These are phyloP conservation scores for Vandiemenella viatica DNA, from an alignment of 2,888 invertebrate species.

Conservation along the genomic window DNA sequence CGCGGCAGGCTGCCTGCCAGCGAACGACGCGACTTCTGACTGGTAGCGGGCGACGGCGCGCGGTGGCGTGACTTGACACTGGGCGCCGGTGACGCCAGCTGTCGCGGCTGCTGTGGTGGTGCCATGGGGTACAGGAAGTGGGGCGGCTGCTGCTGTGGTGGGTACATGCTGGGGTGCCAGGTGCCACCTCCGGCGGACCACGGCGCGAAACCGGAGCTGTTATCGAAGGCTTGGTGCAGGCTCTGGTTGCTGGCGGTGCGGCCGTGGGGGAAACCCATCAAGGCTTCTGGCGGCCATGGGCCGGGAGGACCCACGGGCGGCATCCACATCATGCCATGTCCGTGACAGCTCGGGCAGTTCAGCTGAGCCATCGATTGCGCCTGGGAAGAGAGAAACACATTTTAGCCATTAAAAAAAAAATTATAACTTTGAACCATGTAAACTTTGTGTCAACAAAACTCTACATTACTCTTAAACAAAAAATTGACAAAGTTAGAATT, in stretches of 20 bases:
- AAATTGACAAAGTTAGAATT: too few relatives aligned
- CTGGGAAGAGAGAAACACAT: constrained; percentile 32
- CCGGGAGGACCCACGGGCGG: constrained; percentile 11
- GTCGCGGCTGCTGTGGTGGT: constrained; percentile 1
- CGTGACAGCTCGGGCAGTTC: constrained; percentile 39
- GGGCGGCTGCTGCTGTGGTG: constrained; percentile 25
- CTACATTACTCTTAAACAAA: too few relatives aligned
- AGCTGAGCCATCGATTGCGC: constrained; percentile 57
- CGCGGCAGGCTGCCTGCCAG: constrained; percentile 23
- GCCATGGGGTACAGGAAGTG: constrained; percentile 21
- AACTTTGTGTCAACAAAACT: too few relatives aligned
- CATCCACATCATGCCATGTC: constrained; percentile 22
- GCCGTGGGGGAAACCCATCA: constrained; percentile 6
- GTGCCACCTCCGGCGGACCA: constrained; percentile 26
- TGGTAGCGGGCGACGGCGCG: constrained; percentile 8
- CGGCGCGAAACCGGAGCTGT: constrained; percentile 12
- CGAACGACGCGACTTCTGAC: constrained; percentile 18
- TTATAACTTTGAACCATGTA: constrained; percentile 3
- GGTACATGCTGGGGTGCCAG: constrained; percentile 24
- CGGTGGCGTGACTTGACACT: constrained; percentile 23
- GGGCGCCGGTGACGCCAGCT: constrained; percentile 13
- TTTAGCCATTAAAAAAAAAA: constrained; percentile 3
- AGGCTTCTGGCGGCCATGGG: constrained; percentile 23
- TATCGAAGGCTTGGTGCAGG: constrained; percentile 26
- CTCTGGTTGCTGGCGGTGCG: constrained; percentile 39